These are phyloP conservation scores for Tyrophagus putrescentiae DNA, from an alignment of 1,140 invertebrate species.

Conservation along the genomic window DNA sequence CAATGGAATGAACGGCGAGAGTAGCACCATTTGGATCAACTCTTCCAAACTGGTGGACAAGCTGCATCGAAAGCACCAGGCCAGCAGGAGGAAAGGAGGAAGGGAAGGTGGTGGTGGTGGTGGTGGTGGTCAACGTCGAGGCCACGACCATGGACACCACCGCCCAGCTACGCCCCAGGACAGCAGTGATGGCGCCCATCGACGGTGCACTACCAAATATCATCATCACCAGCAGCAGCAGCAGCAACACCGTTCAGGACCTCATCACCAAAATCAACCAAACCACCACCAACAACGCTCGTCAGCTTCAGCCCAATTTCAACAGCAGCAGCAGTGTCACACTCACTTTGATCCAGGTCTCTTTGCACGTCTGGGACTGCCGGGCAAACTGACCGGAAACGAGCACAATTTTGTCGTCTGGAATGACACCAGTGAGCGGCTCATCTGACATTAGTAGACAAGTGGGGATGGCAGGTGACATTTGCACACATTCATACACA, in stretches of 20 bases:
- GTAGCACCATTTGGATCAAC: constrained; percentile 21
- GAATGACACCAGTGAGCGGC: constrained; percentile 9
- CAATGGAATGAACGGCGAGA: constrained; percentile 6
- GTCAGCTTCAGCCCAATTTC: neutral
- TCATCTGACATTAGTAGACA: constrained; percentile 14
- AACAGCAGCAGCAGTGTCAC: no score
- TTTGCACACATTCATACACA: no score
- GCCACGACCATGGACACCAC: neutral
- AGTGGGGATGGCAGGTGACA: no score
- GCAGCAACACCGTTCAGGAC: constrained; percentile 8
- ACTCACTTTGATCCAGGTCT: neutral
- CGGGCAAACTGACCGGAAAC: neutral
- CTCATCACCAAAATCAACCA: no score
- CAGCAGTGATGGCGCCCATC: neutral
- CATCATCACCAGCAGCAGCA: neutral
- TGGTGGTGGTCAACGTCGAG: neutral
- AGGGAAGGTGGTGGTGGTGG: no score
- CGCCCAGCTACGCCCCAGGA: neutral
- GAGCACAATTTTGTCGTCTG: constrained; percentile 17
- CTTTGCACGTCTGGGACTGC: neutral
- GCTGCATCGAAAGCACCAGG: constrained; percentile 20
- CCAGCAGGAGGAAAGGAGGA: neutral
- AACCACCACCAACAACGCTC: neutral
- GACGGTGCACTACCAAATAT: neutral
- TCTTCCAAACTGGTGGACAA: constrained; percentile 23